A percentile compares a stretch with the other conserved stretches of the same genome.
Evolutionary conservation across 1,140 invertebrate genomes (phyloP).

Genomic region (Goniozus legneri): DNA sequence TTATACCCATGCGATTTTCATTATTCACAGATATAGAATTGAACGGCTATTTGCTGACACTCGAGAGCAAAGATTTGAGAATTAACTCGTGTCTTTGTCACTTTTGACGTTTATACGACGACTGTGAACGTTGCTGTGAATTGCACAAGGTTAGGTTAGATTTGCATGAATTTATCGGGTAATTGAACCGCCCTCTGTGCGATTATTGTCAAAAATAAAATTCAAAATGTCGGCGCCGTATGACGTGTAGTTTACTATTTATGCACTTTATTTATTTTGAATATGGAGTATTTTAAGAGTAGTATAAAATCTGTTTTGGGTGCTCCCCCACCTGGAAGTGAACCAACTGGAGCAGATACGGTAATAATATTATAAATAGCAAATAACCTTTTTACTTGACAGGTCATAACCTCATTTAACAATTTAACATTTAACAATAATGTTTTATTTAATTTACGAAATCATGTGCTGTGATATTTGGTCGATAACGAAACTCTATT

Average conservation of each 20-base stretch:
- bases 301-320: conserved; percentile 86
- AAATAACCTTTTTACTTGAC: too few relatives aligned
- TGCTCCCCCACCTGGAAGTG: conserved; percentile 67
- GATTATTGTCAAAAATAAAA: neutral
- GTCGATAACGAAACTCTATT: too few relatives aligned
- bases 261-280: conserved; percentile 4
- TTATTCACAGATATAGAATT: too few relatives aligned
- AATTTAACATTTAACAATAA: neutral
- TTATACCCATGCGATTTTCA: too few relatives aligned
- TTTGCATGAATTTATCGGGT: neutral
- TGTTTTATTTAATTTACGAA: conserved; percentile 5
- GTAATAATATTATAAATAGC: conserved; percentile 52
- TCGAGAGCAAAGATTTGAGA: too few relatives aligned
- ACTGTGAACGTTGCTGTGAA: too few relatives aligned
- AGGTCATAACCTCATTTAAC: too few relatives aligned
- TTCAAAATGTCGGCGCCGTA: conserved; percentile 35
- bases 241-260: conserved; percentile 37
- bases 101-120: too few relatives aligned
- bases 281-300: conserved; percentile 84
- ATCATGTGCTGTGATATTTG: too few relatives aligned
- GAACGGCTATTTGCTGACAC: too few relatives aligned
- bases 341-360: conserved; percentile 80
- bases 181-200: neutral
- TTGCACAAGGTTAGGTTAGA: neutral
- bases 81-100: too few relatives aligned